Conservation (phyloP, 2,888 invertebrate genomes). For the Micoletzkya japonica region DNA sequence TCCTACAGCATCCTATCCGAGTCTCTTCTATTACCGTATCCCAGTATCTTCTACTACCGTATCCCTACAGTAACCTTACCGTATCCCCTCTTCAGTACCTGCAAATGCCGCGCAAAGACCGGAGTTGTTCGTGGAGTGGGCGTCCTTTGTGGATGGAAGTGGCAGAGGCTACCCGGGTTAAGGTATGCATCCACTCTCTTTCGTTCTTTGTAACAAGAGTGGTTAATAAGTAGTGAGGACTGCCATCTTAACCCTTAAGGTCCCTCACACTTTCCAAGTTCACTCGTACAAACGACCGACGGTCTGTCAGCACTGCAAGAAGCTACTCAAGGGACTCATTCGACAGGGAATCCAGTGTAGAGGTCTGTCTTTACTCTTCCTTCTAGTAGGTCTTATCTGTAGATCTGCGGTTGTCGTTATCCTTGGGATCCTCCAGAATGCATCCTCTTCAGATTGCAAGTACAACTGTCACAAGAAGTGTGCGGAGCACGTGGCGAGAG, state of each 20-base stretch:
- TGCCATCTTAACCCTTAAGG: slow-evolving; percentile 67
- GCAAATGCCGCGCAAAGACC: slow-evolving; percentile 63
- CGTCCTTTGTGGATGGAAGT: slow-evolving; percentile 76
- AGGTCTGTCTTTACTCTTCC: slow-evolving; percentile 67
- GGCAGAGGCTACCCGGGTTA: slow-evolving; percentile 72
- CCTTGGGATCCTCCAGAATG: background rate
- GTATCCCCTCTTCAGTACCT: slow-evolving; percentile 51
- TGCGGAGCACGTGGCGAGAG: slow-evolving; percentile 58
- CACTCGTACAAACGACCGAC: slow-evolving; percentile 96
- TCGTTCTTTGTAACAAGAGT: background rate
- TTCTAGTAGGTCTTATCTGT: too few species aligned
- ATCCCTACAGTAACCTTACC: too few species aligned
- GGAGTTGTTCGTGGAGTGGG: slow-evolving; percentile 68
- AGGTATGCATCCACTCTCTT: slow-evolving; percentile 57
- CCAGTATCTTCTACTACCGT: too few species aligned
- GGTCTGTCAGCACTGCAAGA: slow-evolving; percentile 92
- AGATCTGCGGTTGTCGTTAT: too few species aligned
- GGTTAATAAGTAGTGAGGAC: background rate
- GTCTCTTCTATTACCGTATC: too few species aligned
- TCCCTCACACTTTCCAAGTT: slow-evolving; percentile 93
- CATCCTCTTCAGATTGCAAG: slow-evolving; percentile 75
- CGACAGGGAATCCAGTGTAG: slow-evolving; percentile 91
- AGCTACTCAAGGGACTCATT: slow-evolving; percentile 89
- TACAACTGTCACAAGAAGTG: slow-evolving; percentile 95
- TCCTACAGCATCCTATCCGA: too few species aligned